Evolutionary conservation across 2,113 vertebrate genomes (phyloP).

Genomic region (Typhlomys cinereus): DNA sequence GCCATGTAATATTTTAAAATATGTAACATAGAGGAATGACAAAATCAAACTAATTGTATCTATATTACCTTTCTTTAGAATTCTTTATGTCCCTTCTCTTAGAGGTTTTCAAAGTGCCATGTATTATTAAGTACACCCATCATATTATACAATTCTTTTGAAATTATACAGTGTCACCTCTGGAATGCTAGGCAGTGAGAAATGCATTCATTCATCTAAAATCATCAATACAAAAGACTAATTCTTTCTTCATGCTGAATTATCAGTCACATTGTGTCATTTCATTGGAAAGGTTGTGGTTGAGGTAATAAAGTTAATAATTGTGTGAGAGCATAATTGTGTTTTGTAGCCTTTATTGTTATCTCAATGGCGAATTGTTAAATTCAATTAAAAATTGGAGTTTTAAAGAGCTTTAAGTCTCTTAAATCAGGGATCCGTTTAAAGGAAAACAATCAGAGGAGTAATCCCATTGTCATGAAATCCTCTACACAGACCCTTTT

Average conservation of each 20-base stretch:
- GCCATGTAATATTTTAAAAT: neutral
- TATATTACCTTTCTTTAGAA: neutral
- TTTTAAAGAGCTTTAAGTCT: neutral
- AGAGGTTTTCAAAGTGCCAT: neutral
- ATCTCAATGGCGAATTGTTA: slow-evolving; percentile 76
- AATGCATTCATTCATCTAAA: neutral
- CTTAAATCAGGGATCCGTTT: neutral
- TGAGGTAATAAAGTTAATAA: slow-evolving; percentile 59
- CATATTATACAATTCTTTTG: neutral
- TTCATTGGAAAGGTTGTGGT: slow-evolving; percentile 66
- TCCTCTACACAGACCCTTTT: neutral
- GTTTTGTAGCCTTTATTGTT: slow-evolving; percentile 70
- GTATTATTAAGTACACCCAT: neutral
- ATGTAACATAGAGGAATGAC: neutral
- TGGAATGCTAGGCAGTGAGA: neutral
- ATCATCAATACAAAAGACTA: neutral
- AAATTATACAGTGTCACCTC: neutral
- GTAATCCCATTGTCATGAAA: neutral
- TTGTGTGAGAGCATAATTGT: slow-evolving; percentile 50
- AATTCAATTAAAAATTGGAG: neutral
- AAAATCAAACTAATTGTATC: neutral
- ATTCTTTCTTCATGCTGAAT: neutral
- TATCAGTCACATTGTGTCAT: neutral
- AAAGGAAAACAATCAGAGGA: neutral
- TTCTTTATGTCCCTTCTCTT: neutral